A percentile compares a stretch with the other conserved stretches of the same genome.
phyloP scores from a whole-genome alignment of 2,888 invertebrate species.

The Hesperia comma region DNA sequence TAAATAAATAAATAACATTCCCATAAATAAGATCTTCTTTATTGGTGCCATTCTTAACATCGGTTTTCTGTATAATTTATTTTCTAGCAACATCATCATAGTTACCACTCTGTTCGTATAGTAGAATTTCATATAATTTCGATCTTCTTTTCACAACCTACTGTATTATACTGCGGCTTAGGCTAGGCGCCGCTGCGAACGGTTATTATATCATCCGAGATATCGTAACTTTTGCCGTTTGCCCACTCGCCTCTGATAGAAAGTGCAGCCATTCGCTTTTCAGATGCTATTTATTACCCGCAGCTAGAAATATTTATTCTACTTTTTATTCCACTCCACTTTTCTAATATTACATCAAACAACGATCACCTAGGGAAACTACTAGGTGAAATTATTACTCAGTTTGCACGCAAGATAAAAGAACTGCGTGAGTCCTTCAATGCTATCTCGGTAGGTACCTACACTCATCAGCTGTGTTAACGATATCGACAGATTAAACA shows the following conservation, averaged over 20 bases:
- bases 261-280: conserved; percentile 74
- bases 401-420: conserved; percentile 2
- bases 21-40: no score
- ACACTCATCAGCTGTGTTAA: conserved; percentile 13
- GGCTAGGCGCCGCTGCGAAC: conserved; percentile 37
- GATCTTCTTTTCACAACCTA: background rate
- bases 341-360: conserved; percentile 8
- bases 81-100: no score
- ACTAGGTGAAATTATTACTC: conserved; percentile 6
- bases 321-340: conserved; percentile 21
- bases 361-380: background rate
- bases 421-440: conserved; percentile 1
- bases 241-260: conserved; percentile 61
- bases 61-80: no score
- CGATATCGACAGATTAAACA: conserved; percentile 7
- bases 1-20: no score
- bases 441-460: background rate
- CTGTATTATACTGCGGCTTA: conserved; percentile 32
- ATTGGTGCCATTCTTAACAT: no score
- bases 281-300: conserved; percentile 67
- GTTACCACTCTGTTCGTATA: background rate
- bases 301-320: conserved; percentile 23
- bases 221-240: conserved; percentile 75
- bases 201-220: conserved; percentile 71
- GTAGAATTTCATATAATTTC: background rate